A percentile compares a stretch with the other conserved stretches of the same genome.
Conservation (phyloP, 2,113 vertebrate species). For the Orycteropus afer region DNA sequence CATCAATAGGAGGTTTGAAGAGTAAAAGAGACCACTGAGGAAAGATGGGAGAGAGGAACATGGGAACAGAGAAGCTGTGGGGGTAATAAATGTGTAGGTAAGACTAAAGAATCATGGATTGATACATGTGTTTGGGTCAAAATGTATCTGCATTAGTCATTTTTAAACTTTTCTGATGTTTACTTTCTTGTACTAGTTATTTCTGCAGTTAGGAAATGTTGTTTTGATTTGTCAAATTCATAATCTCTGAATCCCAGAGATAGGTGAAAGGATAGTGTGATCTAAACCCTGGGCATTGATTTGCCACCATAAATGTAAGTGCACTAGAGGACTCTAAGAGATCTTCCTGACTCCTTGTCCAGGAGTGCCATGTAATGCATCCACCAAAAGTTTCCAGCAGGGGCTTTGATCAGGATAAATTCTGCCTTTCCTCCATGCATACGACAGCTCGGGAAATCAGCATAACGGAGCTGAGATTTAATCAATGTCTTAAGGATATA, state of each 20-base stretch:
- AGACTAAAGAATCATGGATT: background rate
- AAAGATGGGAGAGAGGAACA: background rate
- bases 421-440: background rate
- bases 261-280: background rate
- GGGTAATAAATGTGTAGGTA: too few relatives aligned
- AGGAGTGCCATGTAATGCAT: background rate
- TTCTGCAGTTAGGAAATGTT: background rate
- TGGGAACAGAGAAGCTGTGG: background rate
- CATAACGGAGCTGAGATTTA: background rate
- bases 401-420: background rate
- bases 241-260: background rate
- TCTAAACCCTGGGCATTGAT: background rate
- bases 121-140: background rate
- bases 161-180: background rate
- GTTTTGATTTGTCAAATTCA: background rate
- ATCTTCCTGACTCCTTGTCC: background rate
- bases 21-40: background rate
- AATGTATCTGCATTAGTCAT: background rate
- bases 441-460: slow-evolving; percentile 27
- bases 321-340: background rate
- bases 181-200: background rate
- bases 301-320: background rate
- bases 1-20: background rate
- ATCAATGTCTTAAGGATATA: background rate
- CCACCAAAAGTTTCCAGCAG: background rate